Conservation (phyloP, 2,888 invertebrate species). For the Dascillus cervinus region DNA sequence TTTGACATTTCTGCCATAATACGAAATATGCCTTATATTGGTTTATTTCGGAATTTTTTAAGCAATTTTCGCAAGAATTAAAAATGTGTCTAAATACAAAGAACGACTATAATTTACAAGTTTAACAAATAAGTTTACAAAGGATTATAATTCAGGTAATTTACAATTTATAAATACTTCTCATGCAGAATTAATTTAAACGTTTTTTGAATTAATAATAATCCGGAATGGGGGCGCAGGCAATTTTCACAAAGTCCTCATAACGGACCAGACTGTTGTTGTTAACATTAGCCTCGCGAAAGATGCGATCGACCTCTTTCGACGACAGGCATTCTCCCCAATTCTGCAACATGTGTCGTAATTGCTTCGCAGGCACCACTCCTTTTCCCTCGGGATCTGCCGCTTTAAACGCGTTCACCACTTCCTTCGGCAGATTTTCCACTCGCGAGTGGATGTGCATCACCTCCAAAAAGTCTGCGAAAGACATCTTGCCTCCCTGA, state of each 20-base stretch:
- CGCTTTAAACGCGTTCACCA: conserved; percentile 84
- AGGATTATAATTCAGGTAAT: not conserved
- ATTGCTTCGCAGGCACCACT: conserved; percentile 70
- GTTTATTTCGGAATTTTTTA: no score
- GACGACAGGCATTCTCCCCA: conserved; percentile 85
- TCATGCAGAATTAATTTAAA: not conserved
- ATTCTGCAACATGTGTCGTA: conserved; percentile 76
- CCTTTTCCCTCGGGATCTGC: conserved; percentile 69
- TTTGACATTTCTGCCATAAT: no score
- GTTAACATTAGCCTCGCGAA: conserved; percentile 82
- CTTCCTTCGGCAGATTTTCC: conserved; percentile 76
- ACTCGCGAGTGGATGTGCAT: conserved; percentile 86
- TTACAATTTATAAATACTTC: not conserved
- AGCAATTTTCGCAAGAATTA: no score
- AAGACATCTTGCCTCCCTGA: conserved; percentile 82
- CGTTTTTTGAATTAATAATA: conserved; percentile 57
- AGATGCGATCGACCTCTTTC: conserved; percentile 79
- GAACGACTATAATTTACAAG: no score
- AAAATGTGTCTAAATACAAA: no score
- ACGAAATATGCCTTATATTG: no score
- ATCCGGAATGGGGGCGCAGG: conserved; percentile 87
- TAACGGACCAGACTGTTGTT: conserved; percentile 76
- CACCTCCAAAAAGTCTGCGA: conserved; percentile 91
- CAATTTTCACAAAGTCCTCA: conserved; percentile 86
- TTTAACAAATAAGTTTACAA: not conserved